These are phyloP conservation scores for Odocoileus virginianus DNA, from an alignment of 2,113 vertebrate genomes.

Conservation along the genomic window DNA sequence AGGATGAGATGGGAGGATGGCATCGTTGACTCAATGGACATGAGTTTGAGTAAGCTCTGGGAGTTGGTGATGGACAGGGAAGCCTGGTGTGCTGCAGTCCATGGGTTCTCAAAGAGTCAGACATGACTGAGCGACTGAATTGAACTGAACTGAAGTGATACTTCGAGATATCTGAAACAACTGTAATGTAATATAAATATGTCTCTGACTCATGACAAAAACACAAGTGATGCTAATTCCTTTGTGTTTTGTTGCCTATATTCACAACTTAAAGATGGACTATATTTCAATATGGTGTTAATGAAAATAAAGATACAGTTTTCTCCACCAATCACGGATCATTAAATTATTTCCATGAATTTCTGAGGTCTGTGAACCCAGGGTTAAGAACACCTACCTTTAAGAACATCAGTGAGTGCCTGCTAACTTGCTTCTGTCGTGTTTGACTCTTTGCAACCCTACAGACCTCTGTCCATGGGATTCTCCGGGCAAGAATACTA, in stretches of 20 bases:
- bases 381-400: not conserved
- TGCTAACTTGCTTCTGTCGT: not conserved
- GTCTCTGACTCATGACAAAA: not conserved
- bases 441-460: not conserved
- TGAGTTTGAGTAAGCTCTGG: not conserved
- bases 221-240: not conserved
- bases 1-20: not conserved
- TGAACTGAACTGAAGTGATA: not conserved
- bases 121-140: not conserved
- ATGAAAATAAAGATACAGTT: not conserved
- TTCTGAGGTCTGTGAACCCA: not conserved
- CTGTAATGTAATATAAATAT: not conserved
- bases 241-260: not conserved
- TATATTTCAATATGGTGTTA: not conserved
- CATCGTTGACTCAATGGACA: not conserved
- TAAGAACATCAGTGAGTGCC: not conserved
- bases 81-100: accelerated
- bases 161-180: not conserved
- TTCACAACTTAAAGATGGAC: not conserved
- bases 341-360: not conserved
- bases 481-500: not conserved
- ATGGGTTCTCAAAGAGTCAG: not conserved
- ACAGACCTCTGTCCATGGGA: not conserved
- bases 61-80: not conserved
- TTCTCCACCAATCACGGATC: not conserved